Evolutionary conservation across 2,113 vertebrate genomes (phyloP).

Genomic region (Dromaius novaehollandiae): DNA sequence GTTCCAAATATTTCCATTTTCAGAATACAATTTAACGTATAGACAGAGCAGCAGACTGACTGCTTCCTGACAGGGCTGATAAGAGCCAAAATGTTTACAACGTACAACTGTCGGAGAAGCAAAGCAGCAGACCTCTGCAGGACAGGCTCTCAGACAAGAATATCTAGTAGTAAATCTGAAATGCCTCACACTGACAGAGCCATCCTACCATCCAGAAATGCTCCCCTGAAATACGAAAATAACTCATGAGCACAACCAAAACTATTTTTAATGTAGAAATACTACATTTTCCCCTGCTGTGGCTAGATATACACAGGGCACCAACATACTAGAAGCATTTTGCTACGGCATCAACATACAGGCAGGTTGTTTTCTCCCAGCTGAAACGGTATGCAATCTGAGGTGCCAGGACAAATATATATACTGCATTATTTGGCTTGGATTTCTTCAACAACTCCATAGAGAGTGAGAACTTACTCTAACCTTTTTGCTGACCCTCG

Average conservation of each 20-base stretch:
- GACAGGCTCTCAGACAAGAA: conserved; percentile 28
- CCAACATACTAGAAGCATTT: background rate
- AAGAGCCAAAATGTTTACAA: conserved; percentile 38
- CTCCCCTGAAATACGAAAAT: background rate
- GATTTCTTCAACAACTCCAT: background rate
- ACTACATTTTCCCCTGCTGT: background rate
- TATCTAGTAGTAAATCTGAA: background rate
- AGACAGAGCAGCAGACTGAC: conserved; percentile 35
- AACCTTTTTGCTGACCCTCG: background rate
- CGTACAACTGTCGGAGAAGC: background rate
- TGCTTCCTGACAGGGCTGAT: conserved; percentile 41
- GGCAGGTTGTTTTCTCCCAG: background rate
- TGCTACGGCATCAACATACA: background rate
- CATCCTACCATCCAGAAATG: background rate
- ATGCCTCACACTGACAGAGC: background rate
- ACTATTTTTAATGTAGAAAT: background rate
- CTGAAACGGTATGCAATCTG: background rate
- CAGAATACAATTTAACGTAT: conserved; percentile 41
- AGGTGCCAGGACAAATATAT: background rate
- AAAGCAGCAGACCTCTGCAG: conserved; percentile 16
- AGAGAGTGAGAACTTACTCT: accelerated
- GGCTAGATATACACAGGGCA: background rate
- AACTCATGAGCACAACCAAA: background rate
- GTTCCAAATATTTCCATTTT: conserved; percentile 40
- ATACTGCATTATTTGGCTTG: background rate